Evolutionary conservation across 1,140 invertebrate species (phyloP), one percentile per base, ranked within the genome.

Genomic region (Drosophila nasuta): DNA sequence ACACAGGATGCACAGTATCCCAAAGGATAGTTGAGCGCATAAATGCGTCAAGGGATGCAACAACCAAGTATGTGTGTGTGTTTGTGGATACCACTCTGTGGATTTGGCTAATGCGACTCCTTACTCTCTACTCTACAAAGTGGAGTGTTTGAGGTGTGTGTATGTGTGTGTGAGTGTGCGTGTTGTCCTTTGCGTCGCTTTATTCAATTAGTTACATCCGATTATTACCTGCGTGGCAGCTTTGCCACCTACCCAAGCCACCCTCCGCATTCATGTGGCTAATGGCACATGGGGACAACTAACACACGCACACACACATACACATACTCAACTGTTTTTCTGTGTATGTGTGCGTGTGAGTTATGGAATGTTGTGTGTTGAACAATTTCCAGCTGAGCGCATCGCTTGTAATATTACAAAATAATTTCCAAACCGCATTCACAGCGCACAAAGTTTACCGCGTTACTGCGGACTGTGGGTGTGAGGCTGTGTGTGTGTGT

Each of bases 181-280:
- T 73, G 71, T 56, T 78, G 64, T 89, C 75, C 70, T 64, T 73
- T 72, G 72, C 81, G 88, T 73, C 85, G 86, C 78, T 89, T 87
- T 89, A 89, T 89, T 89, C 85, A 89, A 89, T 89, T 89, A 89
- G 85, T 77, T 77, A 81, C 81, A 89, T 89, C 86, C 81, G 85
- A 82, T 89, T 89, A 89, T 89, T 89, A 89, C 85, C 85, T 89
- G 85, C 77, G 79, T 75, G 63, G 20, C 46, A 51, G 57, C 65
- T 48, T 38, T 46, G 13, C 52, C 64, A 46, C 46, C 65, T 11
- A 56, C 54, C 17, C 54, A 3, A 11, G 41, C 60, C 13, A 57
- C 20, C 20, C 52, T 5, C 67, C 15, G 30, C 58, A 60, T 38
- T 59, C 33, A 30, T 68, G 56, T 45, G 59, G 51, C 51, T 69